Evolutionary conservation across 2,888 invertebrate species (phyloP), one percentile per base, ranked within the genome.

Genomic region (Ceriagrion tenellum): DNA sequence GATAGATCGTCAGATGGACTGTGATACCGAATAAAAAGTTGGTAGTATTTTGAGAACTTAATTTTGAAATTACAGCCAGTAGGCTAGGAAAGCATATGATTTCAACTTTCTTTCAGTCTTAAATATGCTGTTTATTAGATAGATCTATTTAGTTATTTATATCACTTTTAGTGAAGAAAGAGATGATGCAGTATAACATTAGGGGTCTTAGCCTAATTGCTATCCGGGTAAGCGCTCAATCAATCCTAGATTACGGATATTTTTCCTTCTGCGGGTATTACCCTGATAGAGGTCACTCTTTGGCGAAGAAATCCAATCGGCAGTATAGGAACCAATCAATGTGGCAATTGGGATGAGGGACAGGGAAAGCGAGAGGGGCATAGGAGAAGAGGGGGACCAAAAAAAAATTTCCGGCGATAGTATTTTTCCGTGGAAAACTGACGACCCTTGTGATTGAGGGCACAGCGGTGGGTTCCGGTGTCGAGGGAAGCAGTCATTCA

Each of bases 211-310:
- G 30, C 13, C 30, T 30, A 35, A 13, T 6, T 3, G 30, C 74
- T 30, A 81, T 30, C 6, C 8, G 18, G 74, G 69, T 30, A 81
- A 16, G 30, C 1, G 0, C 35, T 10, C 74, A 30, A 2, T 30
- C 30, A 12, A 0, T 16, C 26, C 35, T 30, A 10, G 35, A 81
- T 35, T 30, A 18, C 13, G 26, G 12, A 30, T 8, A 13, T 81
- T 30, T 8, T 30, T 81, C 35, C n/a, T 35, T 18, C 2, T n/a
- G 13, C 30, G 13, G 74, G n/a, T 35, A 30, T 30, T 30, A 35
- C 1, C 35, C 74, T 81, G 74, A 81, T 81, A 81, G 74, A 35
- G 74, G 74, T 81, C 74, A 81, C 74, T 81, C 74, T 81, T 81
- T n/a, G 30, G 30, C 74, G 74, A 81, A 81, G 74, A 81, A 81